Base-by-base conservation (phyloP, 2,888 invertebrate species). In the Elmis aenea region DNA sequence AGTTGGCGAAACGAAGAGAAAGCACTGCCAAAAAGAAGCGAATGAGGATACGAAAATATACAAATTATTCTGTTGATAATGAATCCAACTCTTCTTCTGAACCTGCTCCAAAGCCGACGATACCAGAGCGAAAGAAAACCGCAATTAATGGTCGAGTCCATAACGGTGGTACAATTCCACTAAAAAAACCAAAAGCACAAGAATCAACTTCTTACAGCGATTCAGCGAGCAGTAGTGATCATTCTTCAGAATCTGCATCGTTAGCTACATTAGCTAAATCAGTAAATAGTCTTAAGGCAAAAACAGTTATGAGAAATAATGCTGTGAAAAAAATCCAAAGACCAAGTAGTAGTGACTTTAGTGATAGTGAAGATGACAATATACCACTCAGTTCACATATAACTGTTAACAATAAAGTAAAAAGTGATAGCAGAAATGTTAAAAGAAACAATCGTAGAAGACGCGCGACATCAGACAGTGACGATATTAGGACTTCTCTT, bases 301-400 rank as follows among this genome's bases (percentile, higher is more conserved):
- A 33, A 34, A 30, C 32, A 38, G 33, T 23, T 28, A 33, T 26
- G 21, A 42, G 44, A 31, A 35, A 37, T 31, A 35, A 42, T 31
- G 15, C 36, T 20, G 33, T 41, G 43, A 45, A 38, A 32, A 26
- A 26, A 26, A 13, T 13, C 14, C 26, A 16, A 10, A 39, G 33
- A 23, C 33, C 39, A 14, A 34, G 38, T 21, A 38, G 22, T 6
- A 38, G 40, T 13, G 36, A 38, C n/a, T 23, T 28, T 38, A 50
- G 38, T 10, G 64, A 65, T 59, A 36, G 27, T 14, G 43, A 61
- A 50, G 71, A 70, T 58, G 71, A 72, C 50, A 64, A 18, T 6
- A 5, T 58, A 42, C 71, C 70, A 40, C 65, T 70, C 16, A 38
- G 42, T 18, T 5, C 8, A 18, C 18, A 18, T 8, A 18, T 8